phyloP scores from a whole-genome alignment of 2,113 vertebrate genomes.

The Vanacampus margaritifer region DNA sequence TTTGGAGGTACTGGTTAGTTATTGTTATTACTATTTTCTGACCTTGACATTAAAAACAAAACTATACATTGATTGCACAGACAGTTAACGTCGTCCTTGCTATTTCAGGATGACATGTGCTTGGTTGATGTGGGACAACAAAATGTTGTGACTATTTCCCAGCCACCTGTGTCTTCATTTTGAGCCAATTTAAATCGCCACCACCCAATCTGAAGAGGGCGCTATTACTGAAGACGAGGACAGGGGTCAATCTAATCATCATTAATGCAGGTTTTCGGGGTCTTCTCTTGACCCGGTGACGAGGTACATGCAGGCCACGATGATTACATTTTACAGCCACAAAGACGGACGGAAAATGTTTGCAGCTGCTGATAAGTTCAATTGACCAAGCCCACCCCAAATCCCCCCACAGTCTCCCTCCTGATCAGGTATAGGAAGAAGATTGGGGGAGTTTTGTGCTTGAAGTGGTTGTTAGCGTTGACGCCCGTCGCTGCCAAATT shows the following conservation, averaged over 20 bases:
- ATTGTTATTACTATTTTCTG: no score
- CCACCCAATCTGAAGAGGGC: slow-evolving; percentile 66
- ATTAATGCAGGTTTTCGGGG: slow-evolving; percentile 67
- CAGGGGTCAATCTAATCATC: slow-evolving; percentile 85
- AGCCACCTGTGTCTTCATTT: slow-evolving; percentile 59
- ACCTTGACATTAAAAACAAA: no score
- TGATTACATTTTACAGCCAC: slow-evolving; percentile 44
- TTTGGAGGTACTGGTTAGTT: no score
- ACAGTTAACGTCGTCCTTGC: no score
- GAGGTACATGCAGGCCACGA: slow-evolving; percentile 3
- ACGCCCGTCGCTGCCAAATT: slow-evolving; percentile 89
- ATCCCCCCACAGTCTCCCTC: slow-evolving; percentile 4
- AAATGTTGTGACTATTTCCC: slow-evolving; percentile 14
- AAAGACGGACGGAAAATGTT: slow-evolving; percentile 66
- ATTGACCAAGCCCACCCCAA: slow-evolving; percentile 29
- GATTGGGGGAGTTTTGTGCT: slow-evolving; percentile 59
- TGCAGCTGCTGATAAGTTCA: slow-evolving; percentile 80
- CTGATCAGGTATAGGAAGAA: slow-evolving; percentile 81
- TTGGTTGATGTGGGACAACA: slow-evolving; percentile 1
- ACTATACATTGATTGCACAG: no score
- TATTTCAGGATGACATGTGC: no score
- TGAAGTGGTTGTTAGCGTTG: slow-evolving; percentile 93
- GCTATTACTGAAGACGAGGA: slow-evolving; percentile 85
- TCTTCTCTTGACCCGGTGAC: slow-evolving; percentile 43
- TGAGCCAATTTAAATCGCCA: slow-evolving; percentile 69